These are phyloP conservation scores for Latrodectus elegans DNA, from an alignment of 2,888 invertebrate genomes.

Conservation along the genomic window DNA sequence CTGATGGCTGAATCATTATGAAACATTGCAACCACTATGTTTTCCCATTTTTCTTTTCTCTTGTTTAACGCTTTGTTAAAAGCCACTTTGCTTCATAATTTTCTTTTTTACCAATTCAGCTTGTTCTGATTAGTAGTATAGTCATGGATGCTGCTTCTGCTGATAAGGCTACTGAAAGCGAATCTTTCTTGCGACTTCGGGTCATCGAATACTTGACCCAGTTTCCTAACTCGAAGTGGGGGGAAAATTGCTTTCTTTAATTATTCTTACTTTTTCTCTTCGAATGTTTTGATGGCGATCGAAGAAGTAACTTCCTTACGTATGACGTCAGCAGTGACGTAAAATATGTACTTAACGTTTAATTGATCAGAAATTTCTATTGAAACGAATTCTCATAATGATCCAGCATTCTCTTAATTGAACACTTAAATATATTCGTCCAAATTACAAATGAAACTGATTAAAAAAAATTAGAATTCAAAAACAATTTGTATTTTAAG, in stretches of 20 bases:
- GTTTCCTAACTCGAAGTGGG: not conserved
- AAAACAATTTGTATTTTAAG: too few species aligned
- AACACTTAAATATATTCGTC: too few species aligned
- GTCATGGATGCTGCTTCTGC: not conserved
- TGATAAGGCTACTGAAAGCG: not conserved
- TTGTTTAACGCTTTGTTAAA: too few species aligned
- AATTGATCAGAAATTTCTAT: not conserved
- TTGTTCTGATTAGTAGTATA: not conserved
- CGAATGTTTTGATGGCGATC: not conserved
- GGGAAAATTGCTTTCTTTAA: constrained; percentile 7
- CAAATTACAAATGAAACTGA: too few species aligned
- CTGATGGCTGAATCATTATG: too few species aligned
- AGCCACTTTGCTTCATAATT: too few species aligned
- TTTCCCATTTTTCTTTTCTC: too few species aligned
- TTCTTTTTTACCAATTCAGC: too few species aligned
- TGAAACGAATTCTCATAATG: too few species aligned
- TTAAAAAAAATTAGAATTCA: too few species aligned
- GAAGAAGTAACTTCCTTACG: constrained; percentile 9
- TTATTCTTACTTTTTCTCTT: not conserved
- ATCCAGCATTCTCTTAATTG: too few species aligned
- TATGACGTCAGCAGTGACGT: constrained; percentile 8
- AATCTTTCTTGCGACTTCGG: constrained; percentile 9
- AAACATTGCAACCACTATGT: too few species aligned
- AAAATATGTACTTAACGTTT: constrained; percentile 1
- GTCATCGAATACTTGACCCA: constrained; percentile 44